These are phyloP conservation scores for Hypercompe scribonia DNA, from an alignment of 2,888 invertebrate genomes.

Conservation along the genomic window DNA sequence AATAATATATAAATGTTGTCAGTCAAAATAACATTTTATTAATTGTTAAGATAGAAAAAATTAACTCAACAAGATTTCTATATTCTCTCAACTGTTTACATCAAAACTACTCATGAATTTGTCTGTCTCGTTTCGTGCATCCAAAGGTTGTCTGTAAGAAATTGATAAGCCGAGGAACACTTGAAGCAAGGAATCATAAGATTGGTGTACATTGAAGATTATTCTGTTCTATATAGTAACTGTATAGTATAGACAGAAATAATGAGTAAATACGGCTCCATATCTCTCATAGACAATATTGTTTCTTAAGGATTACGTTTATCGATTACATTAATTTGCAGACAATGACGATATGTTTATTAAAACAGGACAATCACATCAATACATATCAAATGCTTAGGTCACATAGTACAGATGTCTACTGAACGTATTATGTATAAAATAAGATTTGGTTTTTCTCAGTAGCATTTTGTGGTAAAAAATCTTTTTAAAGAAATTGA, in stretches of 20 bases:
- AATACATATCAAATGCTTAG: too few species aligned
- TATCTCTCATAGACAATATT: not conserved
- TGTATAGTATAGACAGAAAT: not conserved
- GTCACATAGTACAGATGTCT: too few species aligned
- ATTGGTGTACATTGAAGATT: not conserved
- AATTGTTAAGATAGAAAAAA: not conserved
- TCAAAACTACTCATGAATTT: not conserved
- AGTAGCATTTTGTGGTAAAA: not conserved
- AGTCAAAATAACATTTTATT: slow-evolving; percentile 1
- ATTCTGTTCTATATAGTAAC: not conserved
- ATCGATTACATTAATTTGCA: too few species aligned
- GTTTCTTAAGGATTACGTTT: not conserved
- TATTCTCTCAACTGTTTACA: not conserved
- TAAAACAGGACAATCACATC: too few species aligned
- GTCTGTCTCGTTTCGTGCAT: too few species aligned
- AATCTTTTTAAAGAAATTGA: not conserved
- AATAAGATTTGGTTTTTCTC: too few species aligned
- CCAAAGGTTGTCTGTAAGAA: not conserved
- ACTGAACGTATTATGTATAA: too few species aligned
- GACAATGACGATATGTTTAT: too few species aligned
- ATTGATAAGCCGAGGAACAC: not conserved
- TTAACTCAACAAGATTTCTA: not conserved
- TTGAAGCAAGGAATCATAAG: not conserved
- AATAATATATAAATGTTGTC: not conserved
- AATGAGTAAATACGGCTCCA: not conserved